These are phyloP conservation scores for Apamea crenata DNA, from an alignment of 2,888 invertebrate genomes.

Conservation along the genomic window DNA sequence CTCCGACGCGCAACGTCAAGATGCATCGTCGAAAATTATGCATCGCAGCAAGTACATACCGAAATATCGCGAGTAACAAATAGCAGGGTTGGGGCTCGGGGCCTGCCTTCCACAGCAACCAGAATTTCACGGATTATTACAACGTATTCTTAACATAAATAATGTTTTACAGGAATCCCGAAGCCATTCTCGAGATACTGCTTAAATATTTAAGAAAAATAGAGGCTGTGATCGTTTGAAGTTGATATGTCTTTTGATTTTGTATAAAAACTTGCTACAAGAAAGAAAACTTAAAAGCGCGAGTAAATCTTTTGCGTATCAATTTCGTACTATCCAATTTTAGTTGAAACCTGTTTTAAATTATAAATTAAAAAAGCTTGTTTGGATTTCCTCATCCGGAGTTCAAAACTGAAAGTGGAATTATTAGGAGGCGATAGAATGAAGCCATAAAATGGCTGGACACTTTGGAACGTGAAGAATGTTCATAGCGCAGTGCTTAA, in stretches of 20 bases:
- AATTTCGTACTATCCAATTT: not conserved
- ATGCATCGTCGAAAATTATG: constrained; percentile 66
- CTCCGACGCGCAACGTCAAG: constrained; percentile 60
- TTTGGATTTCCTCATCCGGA: not conserved
- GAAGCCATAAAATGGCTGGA: constrained; percentile 69
- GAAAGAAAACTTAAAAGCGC: not conserved
- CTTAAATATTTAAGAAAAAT: constrained; percentile 64
- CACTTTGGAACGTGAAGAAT: constrained; percentile 70
- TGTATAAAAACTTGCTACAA: not conserved
- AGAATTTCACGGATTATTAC: constrained; percentile 58
- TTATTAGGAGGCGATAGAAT: constrained; percentile 69
- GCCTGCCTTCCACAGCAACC: constrained; percentile 36
- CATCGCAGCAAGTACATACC: constrained; percentile 60
- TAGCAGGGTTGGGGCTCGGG: constrained; percentile 36
- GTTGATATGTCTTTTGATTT: constrained; percentile 47
- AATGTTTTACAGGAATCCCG: constrained; percentile 50
- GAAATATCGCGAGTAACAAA: constrained; percentile 63
- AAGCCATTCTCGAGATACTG: constrained; percentile 15
- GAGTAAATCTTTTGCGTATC: constrained; percentile 48
- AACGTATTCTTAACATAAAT: constrained; percentile 58
- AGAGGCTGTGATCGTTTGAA: constrained; percentile 66
- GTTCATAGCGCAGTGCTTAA: constrained; percentile 67
- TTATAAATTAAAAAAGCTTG: constrained; percentile 4
- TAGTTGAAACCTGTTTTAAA: not conserved
- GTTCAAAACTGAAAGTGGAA: constrained; percentile 61